A percentile compares a stretch with the other conserved stretches of the same genome.
phyloP scores from a whole-genome alignment of 2,888 invertebrate species.

The Lasioglossum marginatum region DNA sequence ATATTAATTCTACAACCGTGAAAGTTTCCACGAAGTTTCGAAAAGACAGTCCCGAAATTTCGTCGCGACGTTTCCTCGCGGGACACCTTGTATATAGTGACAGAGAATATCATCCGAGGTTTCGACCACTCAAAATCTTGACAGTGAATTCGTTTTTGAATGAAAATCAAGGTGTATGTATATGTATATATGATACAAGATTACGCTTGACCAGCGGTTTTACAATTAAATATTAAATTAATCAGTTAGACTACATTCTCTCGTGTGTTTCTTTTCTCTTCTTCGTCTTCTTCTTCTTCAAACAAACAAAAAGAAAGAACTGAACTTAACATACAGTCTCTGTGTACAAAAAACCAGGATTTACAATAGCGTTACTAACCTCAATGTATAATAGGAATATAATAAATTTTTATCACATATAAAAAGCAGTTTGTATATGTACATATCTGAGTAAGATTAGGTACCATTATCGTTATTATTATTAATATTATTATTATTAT shows the following conservation, averaged over 20 bases:
- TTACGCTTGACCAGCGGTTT: constrained; percentile 65
- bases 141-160: constrained; percentile 25
- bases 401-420: constrained; percentile 81
- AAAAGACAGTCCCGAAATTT: constrained; percentile 12
- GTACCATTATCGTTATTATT: constrained; percentile 75
- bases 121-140: constrained; percentile 9
- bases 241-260: constrained; percentile 78
- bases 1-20: too few species aligned
- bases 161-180: constrained; percentile 49
- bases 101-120: background rate
- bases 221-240: constrained; percentile 83
- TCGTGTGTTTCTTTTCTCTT: constrained; percentile 7
- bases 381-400: constrained; percentile 82
- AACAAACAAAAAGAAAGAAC: constrained; percentile 57
- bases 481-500: constrained; percentile 72
- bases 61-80: background rate
- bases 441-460: constrained; percentile 82
- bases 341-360: constrained; percentile 83
- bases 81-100: constrained; percentile 9
- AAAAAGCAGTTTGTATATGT: constrained; percentile 84
- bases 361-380: constrained; percentile 81
- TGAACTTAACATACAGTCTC: constrained; percentile 79
- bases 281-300: background rate
- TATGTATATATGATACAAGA: constrained; percentile 65
- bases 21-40: background rate